phyloP scores from a whole-genome alignment of 2,797 vertebrate genomes.

The Myoxocephalus aenaeus region DNA sequence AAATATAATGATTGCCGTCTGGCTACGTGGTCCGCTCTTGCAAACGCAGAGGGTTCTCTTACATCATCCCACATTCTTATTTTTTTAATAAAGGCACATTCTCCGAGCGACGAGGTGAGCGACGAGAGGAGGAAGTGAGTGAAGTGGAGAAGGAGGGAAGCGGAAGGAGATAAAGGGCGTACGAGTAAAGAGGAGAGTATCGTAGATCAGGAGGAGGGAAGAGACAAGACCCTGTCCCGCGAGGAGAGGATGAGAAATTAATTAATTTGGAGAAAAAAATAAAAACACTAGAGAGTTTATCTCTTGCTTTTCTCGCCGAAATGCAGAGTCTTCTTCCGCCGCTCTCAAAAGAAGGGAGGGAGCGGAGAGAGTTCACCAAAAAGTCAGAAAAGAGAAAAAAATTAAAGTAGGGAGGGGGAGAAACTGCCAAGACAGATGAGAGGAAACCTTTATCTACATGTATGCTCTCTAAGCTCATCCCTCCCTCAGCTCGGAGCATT shows the following conservation, averaged over 20 bases:
- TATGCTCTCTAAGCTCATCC: conserved; percentile 51
- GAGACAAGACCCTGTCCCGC: conserved; percentile 21
- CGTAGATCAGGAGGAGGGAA: conserved; percentile 37
- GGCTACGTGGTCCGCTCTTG: conserved; percentile 41
- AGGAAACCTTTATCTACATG: conserved; percentile 52
- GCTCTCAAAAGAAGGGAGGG: conserved; percentile 8
- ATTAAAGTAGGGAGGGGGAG: conserved; percentile 19
- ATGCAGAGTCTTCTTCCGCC: not conserved
- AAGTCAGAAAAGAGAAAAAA: conserved; percentile 69
- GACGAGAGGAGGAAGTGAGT: conserved; percentile 17
- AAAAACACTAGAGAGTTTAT: conserved; percentile 20
- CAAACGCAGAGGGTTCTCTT: conserved; percentile 47
- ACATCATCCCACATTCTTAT: conserved; percentile 60
- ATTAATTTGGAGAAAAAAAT: conserved; percentile 9
- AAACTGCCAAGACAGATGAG: conserved; percentile 50
- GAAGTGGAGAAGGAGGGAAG: conserved; percentile 8
- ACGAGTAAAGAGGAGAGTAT: conserved; percentile 27
- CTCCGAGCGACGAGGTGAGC: conserved; percentile 13
- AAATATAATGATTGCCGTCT: conserved; percentile 18
- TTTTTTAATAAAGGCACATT: conserved; percentile 13
- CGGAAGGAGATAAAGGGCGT: conserved; percentile 25
- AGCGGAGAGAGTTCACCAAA: conserved; percentile 73
- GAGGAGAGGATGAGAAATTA: conserved; percentile 34
- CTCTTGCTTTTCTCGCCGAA: conserved; percentile 4
- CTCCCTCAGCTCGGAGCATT: conserved; percentile 51